Conservation (phyloP, 2,113 vertebrate genomes). For the Cynopterus brachyotis region DNA sequence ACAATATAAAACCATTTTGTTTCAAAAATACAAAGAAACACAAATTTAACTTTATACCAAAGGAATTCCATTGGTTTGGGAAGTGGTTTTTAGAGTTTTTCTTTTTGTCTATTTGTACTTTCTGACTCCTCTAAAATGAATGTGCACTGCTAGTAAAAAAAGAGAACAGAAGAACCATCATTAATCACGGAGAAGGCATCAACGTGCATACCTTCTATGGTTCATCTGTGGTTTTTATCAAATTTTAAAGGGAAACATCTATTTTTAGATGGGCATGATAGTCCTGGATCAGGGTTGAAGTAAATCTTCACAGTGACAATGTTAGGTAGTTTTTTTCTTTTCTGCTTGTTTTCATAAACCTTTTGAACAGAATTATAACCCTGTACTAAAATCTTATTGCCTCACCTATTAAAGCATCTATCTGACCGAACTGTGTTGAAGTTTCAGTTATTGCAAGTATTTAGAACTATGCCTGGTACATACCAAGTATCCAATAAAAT, state of each 20-base stretch:
- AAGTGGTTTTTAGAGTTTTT: neutral
- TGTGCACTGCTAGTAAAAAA: neutral
- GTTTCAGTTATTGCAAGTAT: neutral
- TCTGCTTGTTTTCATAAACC: neutral
- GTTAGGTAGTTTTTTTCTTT: neutral
- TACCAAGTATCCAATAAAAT: neutral
- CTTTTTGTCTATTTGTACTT: neutral
- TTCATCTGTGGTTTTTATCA: neutral
- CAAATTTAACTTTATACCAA: neutral
- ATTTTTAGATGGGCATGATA: neutral
- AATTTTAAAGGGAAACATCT: neutral
- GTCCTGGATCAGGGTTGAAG: neutral
- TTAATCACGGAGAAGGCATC: neutral
- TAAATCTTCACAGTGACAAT: neutral
- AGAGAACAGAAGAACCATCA: neutral
- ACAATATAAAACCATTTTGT: neutral
- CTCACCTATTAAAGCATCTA: neutral
- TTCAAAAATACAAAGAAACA: neutral
- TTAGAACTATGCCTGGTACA: neutral
- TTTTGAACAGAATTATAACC: neutral
- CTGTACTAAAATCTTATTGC: neutral
- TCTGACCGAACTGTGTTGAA: neutral
- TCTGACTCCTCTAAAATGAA: constrained; percentile 26
- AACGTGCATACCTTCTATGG: neutral
- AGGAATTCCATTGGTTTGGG: neutral